phyloP scores from a whole-genome alignment of 1,140 invertebrate genomes.

The Diachasma alloeum region DNA sequence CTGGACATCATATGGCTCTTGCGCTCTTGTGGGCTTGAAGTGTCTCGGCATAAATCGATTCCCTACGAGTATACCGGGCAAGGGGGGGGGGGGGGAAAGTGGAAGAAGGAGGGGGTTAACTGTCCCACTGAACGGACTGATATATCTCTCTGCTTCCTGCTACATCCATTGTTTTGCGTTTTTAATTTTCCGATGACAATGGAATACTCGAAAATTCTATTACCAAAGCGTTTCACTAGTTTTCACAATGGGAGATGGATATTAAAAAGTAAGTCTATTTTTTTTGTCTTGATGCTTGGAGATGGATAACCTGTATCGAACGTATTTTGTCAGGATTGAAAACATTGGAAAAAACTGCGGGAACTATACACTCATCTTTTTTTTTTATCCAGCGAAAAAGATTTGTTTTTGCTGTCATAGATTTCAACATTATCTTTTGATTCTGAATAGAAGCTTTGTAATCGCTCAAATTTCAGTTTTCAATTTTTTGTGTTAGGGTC shows the following conservation, averaged over 20 bases:
- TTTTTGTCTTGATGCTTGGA: too few relatives aligned
- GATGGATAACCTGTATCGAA: too few relatives aligned
- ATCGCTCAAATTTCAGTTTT: too few relatives aligned
- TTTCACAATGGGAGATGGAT: background rate
- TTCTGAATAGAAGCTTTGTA: too few relatives aligned
- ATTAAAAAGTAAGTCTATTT: background rate
- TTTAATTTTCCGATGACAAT: background rate
- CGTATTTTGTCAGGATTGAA: too few relatives aligned
- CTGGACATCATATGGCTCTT: background rate
- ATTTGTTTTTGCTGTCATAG: too few relatives aligned
- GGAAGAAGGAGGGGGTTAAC: too few relatives aligned
- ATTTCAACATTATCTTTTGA: too few relatives aligned
- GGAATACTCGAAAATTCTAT: background rate
- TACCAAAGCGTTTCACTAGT: background rate
- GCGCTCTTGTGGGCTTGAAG: background rate
- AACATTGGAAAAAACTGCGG: too few relatives aligned
- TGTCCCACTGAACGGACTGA: background rate
- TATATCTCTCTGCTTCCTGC: background rate
- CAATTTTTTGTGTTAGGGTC: too few relatives aligned
- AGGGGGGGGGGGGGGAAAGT: background rate
- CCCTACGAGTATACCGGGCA: background rate
- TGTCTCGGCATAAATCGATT: constrained; percentile 2
- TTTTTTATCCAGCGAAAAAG: too few relatives aligned
- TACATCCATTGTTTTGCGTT: background rate
- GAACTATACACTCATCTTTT: too few relatives aligned